Conservation (phyloP, 2,888 invertebrate species). For the Agelastica alni region DNA sequence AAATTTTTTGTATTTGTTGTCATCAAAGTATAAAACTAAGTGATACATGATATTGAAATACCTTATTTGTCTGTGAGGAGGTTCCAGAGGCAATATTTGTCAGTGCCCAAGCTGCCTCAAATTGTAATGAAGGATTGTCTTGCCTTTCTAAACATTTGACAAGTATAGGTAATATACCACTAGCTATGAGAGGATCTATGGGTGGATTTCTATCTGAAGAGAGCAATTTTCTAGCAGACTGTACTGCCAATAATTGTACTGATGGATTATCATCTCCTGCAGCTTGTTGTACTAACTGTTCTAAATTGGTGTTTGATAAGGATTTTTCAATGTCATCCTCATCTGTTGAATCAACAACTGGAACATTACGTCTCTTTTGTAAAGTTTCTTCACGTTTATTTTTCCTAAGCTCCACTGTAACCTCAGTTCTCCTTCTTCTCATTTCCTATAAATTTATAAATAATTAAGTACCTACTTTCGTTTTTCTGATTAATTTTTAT, state of each 20-base stretch:
- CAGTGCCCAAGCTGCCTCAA: constrained; percentile 97
- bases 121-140: constrained; percentile 88
- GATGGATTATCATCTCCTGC: constrained; percentile 77
- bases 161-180: constrained; percentile 93
- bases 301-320: constrained; percentile 73
- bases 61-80: constrained; percentile 84
- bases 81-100: constrained; percentile 94
- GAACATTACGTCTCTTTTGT: constrained; percentile 95
- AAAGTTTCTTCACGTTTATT: constrained; percentile 97
- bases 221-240: constrained; percentile 91
- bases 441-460: constrained; percentile 78
- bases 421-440: constrained; percentile 95
- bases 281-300: constrained; percentile 86
- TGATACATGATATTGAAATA: too few species aligned
- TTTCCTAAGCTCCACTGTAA: constrained; percentile 95
- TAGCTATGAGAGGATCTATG: constrained; percentile 91
- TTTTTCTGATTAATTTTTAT: too few species aligned
- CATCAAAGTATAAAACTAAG: too few species aligned
- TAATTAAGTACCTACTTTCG: too few species aligned
- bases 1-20: too few species aligned
- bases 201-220: constrained; percentile 99
- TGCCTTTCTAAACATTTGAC: constrained; percentile 79
- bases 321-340: constrained; percentile 75
- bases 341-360: constrained; percentile 81
- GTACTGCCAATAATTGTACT: constrained; percentile 87